Base-by-base conservation (phyloP, 2,888 invertebrate species). In the Drosophila phalerata region DNA sequence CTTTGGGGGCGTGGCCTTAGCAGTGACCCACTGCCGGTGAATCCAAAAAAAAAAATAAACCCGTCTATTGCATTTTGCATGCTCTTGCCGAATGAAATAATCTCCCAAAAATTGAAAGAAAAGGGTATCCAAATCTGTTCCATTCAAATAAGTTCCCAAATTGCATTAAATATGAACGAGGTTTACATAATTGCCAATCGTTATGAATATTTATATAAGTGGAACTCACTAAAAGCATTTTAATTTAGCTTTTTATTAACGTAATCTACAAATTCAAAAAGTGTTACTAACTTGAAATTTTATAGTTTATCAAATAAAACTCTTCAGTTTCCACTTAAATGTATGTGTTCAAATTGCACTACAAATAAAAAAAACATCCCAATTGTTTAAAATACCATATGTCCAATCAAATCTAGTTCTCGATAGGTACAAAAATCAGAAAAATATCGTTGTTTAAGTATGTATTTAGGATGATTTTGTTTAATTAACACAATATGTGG, bases 61-160 rank as follows among this genome's bases (percentile, higher is more conserved):
- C n/a, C 43, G 52, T 69, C 69, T 43, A 64, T 69, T 57, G 42
- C 64, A 42, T 52, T 45, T 52, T 34, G 34, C 13, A 37, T 25
- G 51, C 4, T 22, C 38, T 22, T 19, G 30, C 5, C 56, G 34
- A 56, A 25, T 56, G n/a, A 34, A 56, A 37, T 56, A 56, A 34
- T 43, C 45, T 32, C 2, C 2, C 22, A 13, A 19, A 42, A 30
- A 55, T 19, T 49, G 49, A 42, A 53, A 10, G 28, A 30, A n/a
- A n/a, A n/a, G n/a, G n/a, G n/a, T n/a, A n/a, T 22, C 17, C 8
- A 15, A 32, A 45, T 22, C 43, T 19, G 32, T n/a, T 32, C 43
- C 32, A 32, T 30, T 43, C 32, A 22, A 32, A 32, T 22, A 11
- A 9, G 9, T 19, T 55, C 48, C 56, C 63, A 40, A 56, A 47